Conservation (phyloP, 2,888 invertebrate species). For the Helleia helle region DNA sequence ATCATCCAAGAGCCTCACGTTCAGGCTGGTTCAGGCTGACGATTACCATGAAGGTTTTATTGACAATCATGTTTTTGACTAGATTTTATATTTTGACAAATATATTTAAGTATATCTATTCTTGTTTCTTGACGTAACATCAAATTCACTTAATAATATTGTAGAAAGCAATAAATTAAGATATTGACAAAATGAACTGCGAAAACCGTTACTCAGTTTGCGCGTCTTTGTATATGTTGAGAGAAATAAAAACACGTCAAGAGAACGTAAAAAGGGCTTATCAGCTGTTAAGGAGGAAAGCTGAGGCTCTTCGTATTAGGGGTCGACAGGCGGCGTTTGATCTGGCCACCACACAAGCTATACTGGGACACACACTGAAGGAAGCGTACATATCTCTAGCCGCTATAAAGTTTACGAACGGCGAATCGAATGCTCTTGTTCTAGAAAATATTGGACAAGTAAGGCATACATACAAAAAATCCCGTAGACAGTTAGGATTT, state of each 20-base stretch:
- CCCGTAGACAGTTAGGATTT: too few relatives aligned
- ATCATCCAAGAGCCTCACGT: too few relatives aligned
- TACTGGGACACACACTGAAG: constrained; percentile 46
- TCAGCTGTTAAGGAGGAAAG: constrained; percentile 50
- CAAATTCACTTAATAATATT: too few relatives aligned
- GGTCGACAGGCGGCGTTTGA: constrained; percentile 51
- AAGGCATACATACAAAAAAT: constrained; percentile 10
- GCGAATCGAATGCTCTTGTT: constrained; percentile 61
- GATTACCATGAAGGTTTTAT: too few relatives aligned
- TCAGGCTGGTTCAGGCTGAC: too few relatives aligned
- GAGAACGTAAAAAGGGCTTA: constrained; percentile 53
- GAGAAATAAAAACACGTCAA: constrained; percentile 56
- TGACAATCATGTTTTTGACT: too few relatives aligned
- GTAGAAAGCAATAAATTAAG: too few relatives aligned
- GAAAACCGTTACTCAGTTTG: constrained; percentile 59
- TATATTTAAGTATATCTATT: too few relatives aligned
- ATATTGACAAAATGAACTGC: too few relatives aligned
- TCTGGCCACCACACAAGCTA: constrained; percentile 43
- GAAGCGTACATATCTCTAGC: constrained; percentile 63
- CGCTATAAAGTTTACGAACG: constrained; percentile 61
- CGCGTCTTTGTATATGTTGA: constrained; percentile 57
- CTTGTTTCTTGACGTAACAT: too few relatives aligned
- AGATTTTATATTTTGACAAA: too few relatives aligned
- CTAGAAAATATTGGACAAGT: constrained; percentile 63
- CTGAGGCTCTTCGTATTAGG: constrained; percentile 48